A percentile compares a stretch with the other conserved stretches of the same genome.
Conservation (phyloP, 2,113 vertebrate genomes). For the Spermophilus dauricus region DNA sequence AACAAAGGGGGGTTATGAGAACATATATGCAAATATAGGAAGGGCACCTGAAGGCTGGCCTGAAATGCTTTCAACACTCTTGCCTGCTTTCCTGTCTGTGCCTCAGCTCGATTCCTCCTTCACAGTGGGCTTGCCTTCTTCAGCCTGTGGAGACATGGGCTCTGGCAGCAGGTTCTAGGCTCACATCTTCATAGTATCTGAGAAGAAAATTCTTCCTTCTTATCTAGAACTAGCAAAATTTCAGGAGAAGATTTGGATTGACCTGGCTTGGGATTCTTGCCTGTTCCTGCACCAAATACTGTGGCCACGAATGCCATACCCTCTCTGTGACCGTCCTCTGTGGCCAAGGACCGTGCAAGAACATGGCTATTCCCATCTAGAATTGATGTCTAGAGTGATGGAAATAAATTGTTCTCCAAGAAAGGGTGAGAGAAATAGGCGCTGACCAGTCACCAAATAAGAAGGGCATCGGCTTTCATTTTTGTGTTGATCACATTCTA, state of each 20-base stretch:
- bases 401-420: neutral
- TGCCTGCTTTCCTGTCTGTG: neutral
- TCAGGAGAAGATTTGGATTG: neutral
- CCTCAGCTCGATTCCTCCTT: neutral
- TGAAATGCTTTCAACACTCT: neutral
- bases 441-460: neutral
- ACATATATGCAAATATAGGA: neutral
- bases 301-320: neutral
- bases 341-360: neutral
- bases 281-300: neutral
- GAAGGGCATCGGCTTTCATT: neutral
- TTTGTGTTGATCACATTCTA: neutral
- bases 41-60: neutral
- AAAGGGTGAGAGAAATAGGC: neutral
- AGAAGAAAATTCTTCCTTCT: slow-evolving; percentile 25
- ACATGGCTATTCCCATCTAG: neutral
- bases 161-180: neutral
- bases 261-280: neutral
- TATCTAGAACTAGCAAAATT: neutral
- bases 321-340: neutral
- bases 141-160: no score
- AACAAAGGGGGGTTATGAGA: neutral
- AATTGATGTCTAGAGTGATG: neutral
- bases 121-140: neutral
- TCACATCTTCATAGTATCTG: neutral